These are phyloP conservation scores for Volucella inflata DNA, from an alignment of 2,888 invertebrate genomes.

Conservation along the genomic window DNA sequence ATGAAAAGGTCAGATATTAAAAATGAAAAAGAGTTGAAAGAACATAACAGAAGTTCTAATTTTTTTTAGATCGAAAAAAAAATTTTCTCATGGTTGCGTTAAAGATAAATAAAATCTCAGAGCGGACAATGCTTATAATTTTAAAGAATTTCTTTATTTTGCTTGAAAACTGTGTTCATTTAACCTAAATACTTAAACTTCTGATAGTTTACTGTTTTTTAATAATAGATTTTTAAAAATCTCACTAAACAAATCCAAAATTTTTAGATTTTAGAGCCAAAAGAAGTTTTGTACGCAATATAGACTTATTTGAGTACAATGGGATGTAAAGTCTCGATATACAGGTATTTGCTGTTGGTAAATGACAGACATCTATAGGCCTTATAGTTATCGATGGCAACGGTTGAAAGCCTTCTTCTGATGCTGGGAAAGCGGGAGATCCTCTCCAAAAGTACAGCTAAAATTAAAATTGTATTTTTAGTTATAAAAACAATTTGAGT, in stretches of 20 bases:
- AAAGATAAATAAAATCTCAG: too few relatives aligned
- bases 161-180: too few relatives aligned
- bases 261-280: slow-evolving; percentile 99
- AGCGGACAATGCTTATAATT: too few relatives aligned
- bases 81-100: too few relatives aligned
- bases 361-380: slow-evolving; percentile 98
- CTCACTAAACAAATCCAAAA: slow-evolving; percentile 97
- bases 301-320: slow-evolving; percentile 95
- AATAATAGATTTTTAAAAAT: too few relatives aligned
- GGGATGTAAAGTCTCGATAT: slow-evolving; percentile 99
- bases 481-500: neutral
- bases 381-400: slow-evolving; percentile 99
- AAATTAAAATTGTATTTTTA: slow-evolving; percentile 52
- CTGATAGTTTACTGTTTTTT: too few relatives aligned
- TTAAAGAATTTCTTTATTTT: too few relatives aligned
- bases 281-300: slow-evolving; percentile 96
- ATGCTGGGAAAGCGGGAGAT: slow-evolving; percentile 98
- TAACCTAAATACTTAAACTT: too few relatives aligned
- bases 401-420: slow-evolving; percentile 99
- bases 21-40: too few relatives aligned
- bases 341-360: slow-evolving; percentile 99
- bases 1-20: too few relatives aligned
- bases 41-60: too few relatives aligned
- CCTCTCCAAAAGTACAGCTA: slow-evolving; percentile 99
- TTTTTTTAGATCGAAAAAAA: too few relatives aligned